Conservation (phyloP, 2,888 invertebrate genomes). For the Oxyteleia sp. region DNA sequence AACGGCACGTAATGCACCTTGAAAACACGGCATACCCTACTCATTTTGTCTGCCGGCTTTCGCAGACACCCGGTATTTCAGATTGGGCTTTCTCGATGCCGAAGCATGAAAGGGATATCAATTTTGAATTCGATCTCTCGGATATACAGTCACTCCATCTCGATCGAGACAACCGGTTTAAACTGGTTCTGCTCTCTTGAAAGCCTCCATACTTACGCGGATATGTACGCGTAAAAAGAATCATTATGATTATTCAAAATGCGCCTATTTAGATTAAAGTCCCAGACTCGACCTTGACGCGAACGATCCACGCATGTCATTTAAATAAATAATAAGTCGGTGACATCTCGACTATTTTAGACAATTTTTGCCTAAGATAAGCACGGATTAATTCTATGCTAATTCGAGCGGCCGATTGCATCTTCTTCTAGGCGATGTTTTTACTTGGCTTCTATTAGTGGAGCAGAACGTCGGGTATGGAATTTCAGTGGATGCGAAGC, state of each 20-base stretch:
- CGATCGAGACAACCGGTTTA: conserved; percentile 78
- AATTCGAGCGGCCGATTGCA: conserved; percentile 28
- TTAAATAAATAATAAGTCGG: conserved; percentile 16
- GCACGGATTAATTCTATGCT: conserved; percentile 39
- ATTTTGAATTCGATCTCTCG: conserved; percentile 83
- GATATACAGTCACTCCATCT: conserved; percentile 80
- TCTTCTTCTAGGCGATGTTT: conserved; percentile 33
- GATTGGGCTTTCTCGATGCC: conserved; percentile 69
- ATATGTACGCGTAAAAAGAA: conserved; percentile 75
- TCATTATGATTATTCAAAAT: conserved; percentile 78
- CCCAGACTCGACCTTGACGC: conserved; percentile 41
- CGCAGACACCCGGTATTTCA: conserved; percentile 71
- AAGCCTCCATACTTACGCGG: conserved; percentile 62
- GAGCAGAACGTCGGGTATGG: conserved; percentile 50
- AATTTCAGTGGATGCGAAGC: conserved; percentile 48
- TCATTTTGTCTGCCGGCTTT: conserved; percentile 34
- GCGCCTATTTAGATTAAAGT: conserved; percentile 62
- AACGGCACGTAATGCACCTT: conserved; percentile 13
- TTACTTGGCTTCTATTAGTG: conserved; percentile 54
- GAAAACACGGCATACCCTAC: conserved; percentile 9
- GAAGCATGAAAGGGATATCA: conserved; percentile 81
- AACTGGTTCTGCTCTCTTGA: conserved; percentile 79
- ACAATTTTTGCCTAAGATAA: conserved; percentile 13
- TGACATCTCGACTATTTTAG: conserved; percentile 37
- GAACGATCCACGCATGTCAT: neutral